A percentile compares a stretch with the other conserved stretches of the same genome.
These are phyloP conservation scores for Pitta sordida DNA, from an alignment of 2,113 vertebrate genomes.

Conservation along the genomic window DNA sequence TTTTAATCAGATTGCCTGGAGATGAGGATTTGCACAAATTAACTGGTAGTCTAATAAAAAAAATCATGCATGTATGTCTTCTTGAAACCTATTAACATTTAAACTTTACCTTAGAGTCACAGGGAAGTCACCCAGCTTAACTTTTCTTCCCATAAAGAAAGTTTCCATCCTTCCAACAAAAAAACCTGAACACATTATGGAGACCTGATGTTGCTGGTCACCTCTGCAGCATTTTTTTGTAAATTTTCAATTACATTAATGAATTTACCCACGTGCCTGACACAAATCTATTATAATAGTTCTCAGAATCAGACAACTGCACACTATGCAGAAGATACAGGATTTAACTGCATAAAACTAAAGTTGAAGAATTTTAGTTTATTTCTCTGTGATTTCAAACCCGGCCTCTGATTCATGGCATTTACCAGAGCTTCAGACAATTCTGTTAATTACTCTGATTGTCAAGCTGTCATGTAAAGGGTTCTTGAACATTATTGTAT, in stretches of 20 bases:
- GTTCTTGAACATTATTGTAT: background rate
- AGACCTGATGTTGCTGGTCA: background rate
- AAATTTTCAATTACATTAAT: background rate
- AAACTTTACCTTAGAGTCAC: conserved; percentile 8
- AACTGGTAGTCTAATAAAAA: conserved; percentile 1
- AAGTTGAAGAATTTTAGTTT: background rate
- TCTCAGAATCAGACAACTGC: background rate
- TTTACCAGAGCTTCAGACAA: background rate
- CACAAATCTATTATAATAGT: background rate
- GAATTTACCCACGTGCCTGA: background rate
- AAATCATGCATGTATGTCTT: background rate
- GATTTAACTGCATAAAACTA: background rate
- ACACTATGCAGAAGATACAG: background rate
- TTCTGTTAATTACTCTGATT: background rate
- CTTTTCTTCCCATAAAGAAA: background rate
- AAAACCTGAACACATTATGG: background rate
- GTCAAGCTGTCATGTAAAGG: background rate
- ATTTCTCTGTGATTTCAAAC: background rate
- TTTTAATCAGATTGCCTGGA: conserved; percentile 48
- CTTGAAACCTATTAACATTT: conserved; percentile 43
- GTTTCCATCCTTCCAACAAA: background rate
- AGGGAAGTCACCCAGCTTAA: background rate
- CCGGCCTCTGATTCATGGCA: background rate
- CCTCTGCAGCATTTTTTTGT: background rate
- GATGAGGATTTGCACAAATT: conserved; percentile 57